A percentile compares a stretch with the other conserved stretches of the same genome.
Evolutionary conservation across 1,140 invertebrate species (phyloP).

Genomic region (Eueides isabella): DNA sequence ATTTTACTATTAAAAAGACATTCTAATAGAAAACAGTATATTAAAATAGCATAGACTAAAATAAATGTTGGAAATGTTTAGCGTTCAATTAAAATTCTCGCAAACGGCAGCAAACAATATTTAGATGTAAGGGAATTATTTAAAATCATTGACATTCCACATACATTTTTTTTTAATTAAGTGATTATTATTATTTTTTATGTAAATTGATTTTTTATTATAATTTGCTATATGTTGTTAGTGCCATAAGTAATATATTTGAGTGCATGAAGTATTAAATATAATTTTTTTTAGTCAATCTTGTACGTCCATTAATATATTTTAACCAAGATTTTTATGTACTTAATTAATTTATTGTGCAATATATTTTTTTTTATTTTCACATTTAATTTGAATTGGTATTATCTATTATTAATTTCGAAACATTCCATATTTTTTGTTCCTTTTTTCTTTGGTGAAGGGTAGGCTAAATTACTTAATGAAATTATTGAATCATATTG

Average conservation of each 20-base stretch:
- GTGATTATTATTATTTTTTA: constrained; percentile 37
- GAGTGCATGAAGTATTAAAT: constrained; percentile 23
- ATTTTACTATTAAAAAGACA: neutral
- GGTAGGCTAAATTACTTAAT: constrained; percentile 63
- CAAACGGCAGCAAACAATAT: constrained; percentile 19
- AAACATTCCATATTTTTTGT: constrained; percentile 34
- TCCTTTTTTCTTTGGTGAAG: constrained; percentile 54
- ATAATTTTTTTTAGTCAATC: constrained; percentile 38
- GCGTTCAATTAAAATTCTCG: constrained; percentile 26
- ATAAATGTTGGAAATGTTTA: constrained; percentile 37
- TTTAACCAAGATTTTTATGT: constrained; percentile 31
- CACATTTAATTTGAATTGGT: constrained; percentile 8
- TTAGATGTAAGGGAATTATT: constrained; percentile 33
- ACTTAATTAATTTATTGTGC: constrained; percentile 47
- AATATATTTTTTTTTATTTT: constrained; percentile 42
- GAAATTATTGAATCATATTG: constrained; percentile 54
- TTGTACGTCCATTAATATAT: constrained; percentile 41
- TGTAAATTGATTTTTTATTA: constrained; percentile 40
- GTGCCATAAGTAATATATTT: constrained; percentile 51
- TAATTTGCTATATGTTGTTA: constrained; percentile 41
- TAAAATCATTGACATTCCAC: constrained; percentile 54
- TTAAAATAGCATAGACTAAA: constrained; percentile 27
- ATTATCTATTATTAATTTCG: constrained; percentile 28
- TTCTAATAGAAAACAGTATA: constrained; percentile 1
- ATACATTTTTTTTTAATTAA: constrained; percentile 36